Conservation (phyloP, 2,113 vertebrate genomes). For the Manacus vitellinus region DNA sequence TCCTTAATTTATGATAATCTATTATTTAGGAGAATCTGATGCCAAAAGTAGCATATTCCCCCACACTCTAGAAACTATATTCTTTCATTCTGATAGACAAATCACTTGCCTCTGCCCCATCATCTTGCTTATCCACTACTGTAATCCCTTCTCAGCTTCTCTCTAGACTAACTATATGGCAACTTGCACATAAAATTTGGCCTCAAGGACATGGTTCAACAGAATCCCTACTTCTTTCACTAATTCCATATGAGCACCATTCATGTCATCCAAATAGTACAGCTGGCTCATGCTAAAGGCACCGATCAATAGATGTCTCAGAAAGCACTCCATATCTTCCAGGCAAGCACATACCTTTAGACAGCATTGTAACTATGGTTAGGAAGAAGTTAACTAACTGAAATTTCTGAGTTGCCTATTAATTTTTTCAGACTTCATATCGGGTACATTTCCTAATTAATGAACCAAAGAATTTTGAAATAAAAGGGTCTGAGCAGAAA, state of each 20-base stretch:
- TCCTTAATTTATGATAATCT: not conserved
- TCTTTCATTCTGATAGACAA: not conserved
- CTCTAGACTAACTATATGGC: not conserved
- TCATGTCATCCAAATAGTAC: not conserved
- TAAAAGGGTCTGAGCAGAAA: not conserved
- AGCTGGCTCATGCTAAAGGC: not conserved
- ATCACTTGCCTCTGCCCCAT: not conserved
- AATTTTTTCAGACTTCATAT: not conserved
- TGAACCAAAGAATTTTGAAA: not conserved
- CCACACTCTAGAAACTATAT: not conserved
- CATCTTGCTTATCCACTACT: not conserved
- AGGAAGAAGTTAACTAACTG: not conserved
- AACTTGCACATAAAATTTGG: not conserved
- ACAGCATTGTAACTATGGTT: not conserved
- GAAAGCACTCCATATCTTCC: not conserved
- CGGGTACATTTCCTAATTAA: not conserved
- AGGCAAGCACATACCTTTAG: not conserved
- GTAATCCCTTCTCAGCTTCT: not conserved
- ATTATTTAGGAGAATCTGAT: not conserved
- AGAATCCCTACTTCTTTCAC: not conserved
- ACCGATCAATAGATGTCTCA: accelerated
- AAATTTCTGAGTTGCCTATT: not conserved
- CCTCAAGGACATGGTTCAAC: not conserved
- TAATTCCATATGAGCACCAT: not conserved
- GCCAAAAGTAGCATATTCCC: not conserved